Conservation (phyloP, 2,797 vertebrate species). For the Labroides dimidiatus region DNA sequence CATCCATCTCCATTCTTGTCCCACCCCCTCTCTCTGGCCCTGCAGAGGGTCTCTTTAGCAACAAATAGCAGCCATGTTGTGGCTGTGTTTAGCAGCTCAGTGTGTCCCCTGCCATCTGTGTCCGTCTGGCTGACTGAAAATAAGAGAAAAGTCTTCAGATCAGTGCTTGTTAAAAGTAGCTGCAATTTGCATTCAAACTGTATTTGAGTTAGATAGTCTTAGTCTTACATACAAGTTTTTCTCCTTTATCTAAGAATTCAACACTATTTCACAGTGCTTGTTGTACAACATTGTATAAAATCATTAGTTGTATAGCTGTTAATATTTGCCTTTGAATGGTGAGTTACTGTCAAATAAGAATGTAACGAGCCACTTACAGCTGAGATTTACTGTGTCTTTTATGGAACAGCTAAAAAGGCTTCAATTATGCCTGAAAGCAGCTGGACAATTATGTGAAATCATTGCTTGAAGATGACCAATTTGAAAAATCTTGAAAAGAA, state of each 20-base stretch:
- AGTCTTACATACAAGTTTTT: neutral
- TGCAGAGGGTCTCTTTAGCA: slow-evolving; percentile 31
- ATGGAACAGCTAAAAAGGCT: neutral
- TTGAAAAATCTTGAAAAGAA: neutral
- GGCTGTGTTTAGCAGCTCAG: slow-evolving; percentile 48
- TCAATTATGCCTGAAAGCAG: neutral
- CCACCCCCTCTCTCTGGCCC: slow-evolving; percentile 12
- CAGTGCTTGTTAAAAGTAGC: slow-evolving; percentile 6
- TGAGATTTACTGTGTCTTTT: neutral
- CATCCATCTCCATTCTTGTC: neutral
- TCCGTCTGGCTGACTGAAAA: slow-evolving; percentile 33
- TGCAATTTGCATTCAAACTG: slow-evolving; percentile 12
- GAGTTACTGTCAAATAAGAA: neutral
- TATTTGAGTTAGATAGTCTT: neutral
- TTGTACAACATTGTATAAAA: slow-evolving; percentile 2
- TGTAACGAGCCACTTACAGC: slow-evolving; percentile 1
- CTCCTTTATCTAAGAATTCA: neutral
- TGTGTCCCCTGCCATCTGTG: slow-evolving; percentile 45
- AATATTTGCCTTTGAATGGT: neutral
- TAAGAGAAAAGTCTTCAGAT: slow-evolving; percentile 6
- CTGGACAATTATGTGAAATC: slow-evolving; percentile 4
- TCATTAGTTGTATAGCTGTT: neutral
- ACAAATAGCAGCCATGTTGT: slow-evolving; percentile 34
- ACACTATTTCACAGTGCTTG: neutral
- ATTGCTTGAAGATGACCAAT: slow-evolving; percentile 10